phyloP scores from a whole-genome alignment of 2,113 vertebrate genomes.

The Hepsetus odoe region DNA sequence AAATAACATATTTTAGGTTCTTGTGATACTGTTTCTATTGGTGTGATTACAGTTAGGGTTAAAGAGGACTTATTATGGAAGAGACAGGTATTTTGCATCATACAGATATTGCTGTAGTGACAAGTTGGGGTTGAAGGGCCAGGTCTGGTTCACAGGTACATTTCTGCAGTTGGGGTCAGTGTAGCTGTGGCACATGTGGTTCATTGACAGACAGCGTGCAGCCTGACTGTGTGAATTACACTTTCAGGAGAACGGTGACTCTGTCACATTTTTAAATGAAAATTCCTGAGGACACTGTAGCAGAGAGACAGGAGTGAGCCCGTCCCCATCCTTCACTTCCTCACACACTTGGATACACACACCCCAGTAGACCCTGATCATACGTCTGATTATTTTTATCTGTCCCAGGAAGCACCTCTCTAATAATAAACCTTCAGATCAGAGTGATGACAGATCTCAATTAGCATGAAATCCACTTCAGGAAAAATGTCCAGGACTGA shows the following conservation, averaged over 20 bases:
- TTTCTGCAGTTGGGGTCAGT: conserved; percentile 5
- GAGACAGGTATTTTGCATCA: too few species aligned
- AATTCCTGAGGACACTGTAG: conserved; percentile 15
- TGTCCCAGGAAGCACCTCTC: conserved; percentile 52
- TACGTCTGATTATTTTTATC: conserved; percentile 50
- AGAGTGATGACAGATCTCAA: conserved; percentile 52
- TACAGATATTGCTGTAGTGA: conserved; percentile 63
- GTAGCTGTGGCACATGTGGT: neutral
- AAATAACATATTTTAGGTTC: too few species aligned
- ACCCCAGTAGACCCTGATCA: conserved; percentile 30
- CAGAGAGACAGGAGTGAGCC: conserved; percentile 16
- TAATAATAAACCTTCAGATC: conserved; percentile 55
- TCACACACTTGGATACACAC: conserved; percentile 17
- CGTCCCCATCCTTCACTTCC: conserved; percentile 11
- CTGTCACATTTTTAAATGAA: conserved; percentile 1
- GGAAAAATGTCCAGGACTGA: conserved; percentile 21
- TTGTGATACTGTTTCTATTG: too few species aligned
- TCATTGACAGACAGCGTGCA: conserved; percentile 41
- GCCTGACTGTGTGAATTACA: neutral
- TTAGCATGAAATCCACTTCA: conserved; percentile 30
- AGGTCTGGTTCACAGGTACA: conserved; percentile 45
- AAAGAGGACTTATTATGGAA: too few species aligned
- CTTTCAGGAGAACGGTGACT: neutral
- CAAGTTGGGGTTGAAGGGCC: conserved; percentile 70
- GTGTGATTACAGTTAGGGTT: too few species aligned